Evolutionary conservation across 2,113 vertebrate genomes (phyloP).

Genomic region (Picathartes gymnocephalus): DNA sequence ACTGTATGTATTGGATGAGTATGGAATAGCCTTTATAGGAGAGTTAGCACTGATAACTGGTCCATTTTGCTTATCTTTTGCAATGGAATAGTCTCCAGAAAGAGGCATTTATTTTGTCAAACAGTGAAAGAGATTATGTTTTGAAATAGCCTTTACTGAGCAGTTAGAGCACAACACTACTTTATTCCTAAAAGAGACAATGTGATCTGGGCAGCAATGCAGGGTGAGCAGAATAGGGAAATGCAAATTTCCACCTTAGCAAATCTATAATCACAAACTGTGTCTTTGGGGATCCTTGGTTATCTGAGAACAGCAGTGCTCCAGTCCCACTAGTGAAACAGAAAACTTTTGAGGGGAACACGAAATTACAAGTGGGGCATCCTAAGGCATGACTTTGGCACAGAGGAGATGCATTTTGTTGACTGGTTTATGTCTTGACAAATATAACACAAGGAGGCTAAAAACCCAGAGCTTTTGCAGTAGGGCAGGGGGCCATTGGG

Average conservation of each 20-base stretch:
- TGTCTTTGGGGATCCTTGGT: neutral
- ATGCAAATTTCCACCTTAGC: neutral
- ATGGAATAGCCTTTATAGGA: neutral
- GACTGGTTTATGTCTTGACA: neutral
- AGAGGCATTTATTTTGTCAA: conserved; percentile 8
- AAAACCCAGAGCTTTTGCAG: neutral
- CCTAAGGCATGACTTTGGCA: neutral
- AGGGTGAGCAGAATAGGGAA: neutral
- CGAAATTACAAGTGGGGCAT: neutral
- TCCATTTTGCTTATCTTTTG: conserved; percentile 32
- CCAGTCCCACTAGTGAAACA: neutral
- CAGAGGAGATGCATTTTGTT: neutral
- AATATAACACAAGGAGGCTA: neutral
- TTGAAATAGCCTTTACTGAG: neutral
- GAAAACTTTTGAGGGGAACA: neutral
- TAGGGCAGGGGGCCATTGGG: neutral
- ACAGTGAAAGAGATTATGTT: neutral
- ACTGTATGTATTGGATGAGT: neutral
- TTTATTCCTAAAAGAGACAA: neutral
- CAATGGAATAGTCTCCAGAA: neutral
- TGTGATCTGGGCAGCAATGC: neutral
- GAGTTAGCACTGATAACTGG: neutral
- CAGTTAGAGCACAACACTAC: neutral
- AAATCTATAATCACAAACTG: neutral
- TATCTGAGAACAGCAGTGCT: neutral